Conservation (phyloP, 2,113 vertebrate genomes). For the Mustela lutreola region DNA sequence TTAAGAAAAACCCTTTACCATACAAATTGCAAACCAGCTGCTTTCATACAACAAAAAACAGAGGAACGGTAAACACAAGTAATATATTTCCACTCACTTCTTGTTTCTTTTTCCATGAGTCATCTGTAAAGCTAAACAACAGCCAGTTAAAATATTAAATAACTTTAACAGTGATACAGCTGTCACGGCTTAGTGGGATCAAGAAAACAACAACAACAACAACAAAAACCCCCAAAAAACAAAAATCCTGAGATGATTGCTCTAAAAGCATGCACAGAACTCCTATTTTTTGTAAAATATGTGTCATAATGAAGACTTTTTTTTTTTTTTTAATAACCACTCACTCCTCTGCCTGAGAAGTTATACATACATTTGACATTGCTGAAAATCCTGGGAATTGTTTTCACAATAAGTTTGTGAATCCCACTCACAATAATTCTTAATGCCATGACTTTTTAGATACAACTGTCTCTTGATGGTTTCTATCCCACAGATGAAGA, state of each 20-base stretch:
- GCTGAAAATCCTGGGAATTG: not conserved
- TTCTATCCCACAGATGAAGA: not conserved
- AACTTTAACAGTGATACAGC: slow-evolving; percentile 62
- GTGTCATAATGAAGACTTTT: not conserved
- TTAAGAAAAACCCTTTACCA: not conserved
- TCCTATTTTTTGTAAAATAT: not conserved
- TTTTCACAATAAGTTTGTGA: not conserved
- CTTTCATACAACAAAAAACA: not conserved
- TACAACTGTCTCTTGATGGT: not conserved
- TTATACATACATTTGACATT: not conserved
- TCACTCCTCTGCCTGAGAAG: not conserved
- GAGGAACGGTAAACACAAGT: not conserved
- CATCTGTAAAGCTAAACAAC: slow-evolving; percentile 65
- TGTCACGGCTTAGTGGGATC: slow-evolving; percentile 45
- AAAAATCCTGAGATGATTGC: not conserved
- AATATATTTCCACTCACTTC: not conserved
- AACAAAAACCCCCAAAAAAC: not conserved
- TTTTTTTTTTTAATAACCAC: not conserved
- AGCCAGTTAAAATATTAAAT: slow-evolving; percentile 55
- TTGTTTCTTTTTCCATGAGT: slow-evolving; percentile 1
- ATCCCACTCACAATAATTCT: not conserved
- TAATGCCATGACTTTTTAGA: not conserved
- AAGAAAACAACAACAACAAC: not conserved
- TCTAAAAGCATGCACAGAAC: slow-evolving; percentile 21
- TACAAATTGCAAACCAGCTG: not conserved